A percentile compares a stretch with the other conserved stretches of the same genome.
phyloP scores from a whole-genome alignment of 2,797 vertebrate species.

The Melopsittacus undulatus region DNA sequence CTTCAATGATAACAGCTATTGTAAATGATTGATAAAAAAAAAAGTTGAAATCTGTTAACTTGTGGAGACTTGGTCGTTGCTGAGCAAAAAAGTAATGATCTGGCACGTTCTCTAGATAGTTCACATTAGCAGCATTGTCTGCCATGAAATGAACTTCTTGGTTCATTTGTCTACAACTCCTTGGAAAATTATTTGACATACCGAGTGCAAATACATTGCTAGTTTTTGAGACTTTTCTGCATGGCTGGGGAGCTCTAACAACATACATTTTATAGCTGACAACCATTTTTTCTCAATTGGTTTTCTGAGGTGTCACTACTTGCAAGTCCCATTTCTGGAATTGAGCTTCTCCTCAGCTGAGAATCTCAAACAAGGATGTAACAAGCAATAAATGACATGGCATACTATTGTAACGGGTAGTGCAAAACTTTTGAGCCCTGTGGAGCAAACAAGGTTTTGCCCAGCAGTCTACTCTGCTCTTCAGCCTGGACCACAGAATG shows the following conservation, averaged over 20 bases:
- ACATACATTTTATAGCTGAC: background rate
- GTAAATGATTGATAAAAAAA: slow-evolving; percentile 17
- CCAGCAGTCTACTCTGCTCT: background rate
- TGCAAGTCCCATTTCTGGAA: background rate
- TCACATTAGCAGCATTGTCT: background rate
- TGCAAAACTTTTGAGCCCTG: background rate
- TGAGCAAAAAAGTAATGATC: slow-evolving; percentile 25
- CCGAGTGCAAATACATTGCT: background rate
- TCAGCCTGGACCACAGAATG: background rate
- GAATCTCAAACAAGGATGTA: background rate
- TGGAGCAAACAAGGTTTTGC: rapidly evolving
- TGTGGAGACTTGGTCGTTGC: slow-evolving; percentile 1
- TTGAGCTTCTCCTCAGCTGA: background rate
- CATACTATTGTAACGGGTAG: background rate
- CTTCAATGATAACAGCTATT: background rate
- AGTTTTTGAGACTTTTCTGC: background rate
- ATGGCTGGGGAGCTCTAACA: background rate
- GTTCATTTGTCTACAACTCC: background rate
- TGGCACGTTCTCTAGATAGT: background rate
- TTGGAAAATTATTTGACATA: background rate
- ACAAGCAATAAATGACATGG: background rate
- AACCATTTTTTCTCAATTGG: background rate
- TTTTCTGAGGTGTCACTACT: background rate
- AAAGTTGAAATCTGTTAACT: slow-evolving; percentile 21
- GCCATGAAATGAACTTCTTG: background rate